Conservation (phyloP, 2,113 vertebrate genomes). For the Serinus canaria region DNA sequence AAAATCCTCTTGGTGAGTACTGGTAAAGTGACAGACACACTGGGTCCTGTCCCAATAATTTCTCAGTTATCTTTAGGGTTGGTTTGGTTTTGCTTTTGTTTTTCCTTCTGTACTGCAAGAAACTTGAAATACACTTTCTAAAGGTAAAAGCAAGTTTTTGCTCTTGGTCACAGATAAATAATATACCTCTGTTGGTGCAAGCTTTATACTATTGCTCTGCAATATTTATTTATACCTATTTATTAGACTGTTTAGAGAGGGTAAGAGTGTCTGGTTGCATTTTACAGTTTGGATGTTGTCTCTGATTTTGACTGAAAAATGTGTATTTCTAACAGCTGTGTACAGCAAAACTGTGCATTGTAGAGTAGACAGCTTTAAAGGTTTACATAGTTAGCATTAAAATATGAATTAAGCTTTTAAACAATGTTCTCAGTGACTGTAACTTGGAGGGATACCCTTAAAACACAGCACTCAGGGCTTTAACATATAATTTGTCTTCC, state of each 20-base stretch:
- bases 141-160: not conserved
- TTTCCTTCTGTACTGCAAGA: not conserved
- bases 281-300: not conserved
- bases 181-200: not conserved
- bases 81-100: not conserved
- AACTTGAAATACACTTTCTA: not conserved
- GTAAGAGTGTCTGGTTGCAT: not conserved
- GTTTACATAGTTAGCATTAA: not conserved
- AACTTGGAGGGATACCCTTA: not conserved
- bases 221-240: slow-evolving; percentile 53
- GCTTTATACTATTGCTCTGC: not conserved
- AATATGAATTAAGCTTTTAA: not conserved
- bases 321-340: not conserved
- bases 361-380: not conserved
- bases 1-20: not conserved
- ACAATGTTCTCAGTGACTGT: not conserved
- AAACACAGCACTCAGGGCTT: not conserved
- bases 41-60: not conserved
- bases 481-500: not conserved
- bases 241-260: not conserved
- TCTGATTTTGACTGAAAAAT: not conserved
- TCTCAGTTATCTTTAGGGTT: not conserved
- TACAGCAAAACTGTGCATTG: not conserved
- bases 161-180: not conserved
- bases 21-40: not conserved